Percentiles rank a stretch among this genome's conserved stretches.
These are phyloP conservation scores for Danio tinwini DNA, from an alignment of 2,797 vertebrate genomes.

Conservation along the genomic window DNA sequence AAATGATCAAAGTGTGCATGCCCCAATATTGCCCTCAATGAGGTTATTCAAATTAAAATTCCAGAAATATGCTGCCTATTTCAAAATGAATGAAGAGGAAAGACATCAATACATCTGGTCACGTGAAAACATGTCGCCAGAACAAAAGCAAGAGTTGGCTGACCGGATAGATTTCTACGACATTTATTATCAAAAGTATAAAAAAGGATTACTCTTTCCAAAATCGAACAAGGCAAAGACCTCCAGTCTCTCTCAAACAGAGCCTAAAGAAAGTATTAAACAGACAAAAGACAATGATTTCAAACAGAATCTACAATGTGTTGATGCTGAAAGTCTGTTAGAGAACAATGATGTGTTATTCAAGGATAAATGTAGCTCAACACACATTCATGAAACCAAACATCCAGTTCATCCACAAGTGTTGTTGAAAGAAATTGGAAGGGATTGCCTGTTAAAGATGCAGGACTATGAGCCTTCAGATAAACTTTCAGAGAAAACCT, in stretches of 20 bases:
- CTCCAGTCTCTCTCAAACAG: slow-evolving; percentile 5
- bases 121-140: slow-evolving; percentile 44
- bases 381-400: slow-evolving; percentile 3
- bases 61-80: slow-evolving; percentile 62
- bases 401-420: slow-evolving; percentile 12
- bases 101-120: slow-evolving; percentile 48
- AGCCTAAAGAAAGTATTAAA: slow-evolving; percentile 35
- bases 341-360: slow-evolving; percentile 10
- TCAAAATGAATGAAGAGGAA: slow-evolving; percentile 56
- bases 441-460: neutral
- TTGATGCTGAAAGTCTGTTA: slow-evolving; percentile 14
- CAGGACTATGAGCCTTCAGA: slow-evolving; percentile 11
- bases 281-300: slow-evolving; percentile 2
- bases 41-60: slow-evolving; percentile 62
- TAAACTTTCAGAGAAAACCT: slow-evolving; percentile 28
- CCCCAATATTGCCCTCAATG: slow-evolving; percentile 49
- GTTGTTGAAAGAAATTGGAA: slow-evolving; percentile 4
- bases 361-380: neutral
- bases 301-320: slow-evolving; percentile 12
- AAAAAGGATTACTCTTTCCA: slow-evolving; percentile 48
- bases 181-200: slow-evolving; percentile 48
- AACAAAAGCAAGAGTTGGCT: slow-evolving; percentile 55
- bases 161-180: slow-evolving; percentile 57
- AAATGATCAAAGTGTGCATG: neutral
- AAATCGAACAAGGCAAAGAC: slow-evolving; percentile 29